Conservation (phyloP, 2,113 vertebrate species). For the Tragelaphus strepsiceros region DNA sequence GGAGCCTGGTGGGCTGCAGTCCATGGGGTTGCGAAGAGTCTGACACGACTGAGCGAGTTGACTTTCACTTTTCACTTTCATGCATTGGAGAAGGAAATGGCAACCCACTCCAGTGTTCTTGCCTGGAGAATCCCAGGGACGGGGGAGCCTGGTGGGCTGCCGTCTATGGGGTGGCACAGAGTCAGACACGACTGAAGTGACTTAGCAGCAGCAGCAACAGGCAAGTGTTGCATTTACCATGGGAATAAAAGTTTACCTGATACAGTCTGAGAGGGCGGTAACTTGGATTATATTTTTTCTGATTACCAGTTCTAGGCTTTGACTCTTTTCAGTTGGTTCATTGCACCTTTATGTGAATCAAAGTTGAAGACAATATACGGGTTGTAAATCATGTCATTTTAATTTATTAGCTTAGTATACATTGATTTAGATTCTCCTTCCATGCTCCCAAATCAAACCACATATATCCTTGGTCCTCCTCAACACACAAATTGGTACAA, state of each 20-base stretch:
- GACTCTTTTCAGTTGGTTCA: neutral
- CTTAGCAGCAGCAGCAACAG: neutral
- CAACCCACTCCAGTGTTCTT: no score
- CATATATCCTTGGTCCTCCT: neutral
- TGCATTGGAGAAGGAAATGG: no score
- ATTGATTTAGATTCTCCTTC: neutral
- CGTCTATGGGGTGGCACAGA: no score
- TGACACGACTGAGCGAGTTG: no score
- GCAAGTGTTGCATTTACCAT: neutral
- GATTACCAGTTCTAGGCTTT: neutral
- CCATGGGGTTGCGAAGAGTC: no score
- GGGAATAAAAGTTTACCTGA: neutral
- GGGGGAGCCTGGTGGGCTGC: no score
- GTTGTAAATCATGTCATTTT: neutral
- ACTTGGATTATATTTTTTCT: neutral
- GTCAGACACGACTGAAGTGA: no score
- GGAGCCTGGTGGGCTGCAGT: no score
- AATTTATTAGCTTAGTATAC: neutral
- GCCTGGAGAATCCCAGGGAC: no score
- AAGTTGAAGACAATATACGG: neutral
- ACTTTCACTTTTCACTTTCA: no score
- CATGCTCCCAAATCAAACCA: neutral
- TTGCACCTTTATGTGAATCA: neutral
- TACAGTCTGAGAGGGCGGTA: neutral
- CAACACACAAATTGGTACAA: neutral